Base-by-base conservation (phyloP, 2,797 vertebrate genomes). In the Lycodopsis pacificus region DNA sequence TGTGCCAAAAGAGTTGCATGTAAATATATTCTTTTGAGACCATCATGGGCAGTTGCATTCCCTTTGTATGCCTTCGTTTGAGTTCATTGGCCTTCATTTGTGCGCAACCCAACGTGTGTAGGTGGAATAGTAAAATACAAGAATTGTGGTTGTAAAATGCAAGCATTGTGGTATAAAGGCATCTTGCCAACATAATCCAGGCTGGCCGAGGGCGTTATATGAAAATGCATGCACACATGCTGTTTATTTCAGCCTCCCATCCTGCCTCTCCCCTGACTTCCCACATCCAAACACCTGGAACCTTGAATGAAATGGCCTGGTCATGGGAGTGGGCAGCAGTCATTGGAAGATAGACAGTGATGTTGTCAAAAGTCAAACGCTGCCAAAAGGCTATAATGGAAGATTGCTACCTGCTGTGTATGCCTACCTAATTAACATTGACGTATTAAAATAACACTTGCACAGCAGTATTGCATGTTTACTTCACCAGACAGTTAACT, bases 191-290 rank as follows among this genome's bases (percentile, higher is more conserved):
- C 12, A 68, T 62, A 80, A 82, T 84, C 77, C 73, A 78, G 76
- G 67, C 84, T 78, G 77, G 80, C 82, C 85, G 81, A 86, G 83
- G 86, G 86, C 71, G 48, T 84, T 81, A 66, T 71, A 91, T 91
- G 73, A 88, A 92, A 92, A 92, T 87, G 81, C 79, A 89, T 85
- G 83, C 86, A 91, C 92, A 93, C 94, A 93, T 94, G 93, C 91
- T 94, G 93, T 92, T 94, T 92, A 90, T 92, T 93, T 71, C 85
- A 88, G 81, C 86, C 84, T 91, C 92, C 90, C 88, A 93, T 91
- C 90, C 80, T 75, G 80, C 71, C 66, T 74, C 59, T 85, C 49
- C 76, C 79, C 87, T 88, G 87, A 87, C 92, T 90, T 88, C 86
- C 86, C 86, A 92, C 90, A 86, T 89, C 74, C 77, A 82, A 92